Evolutionary conservation across 1,140 invertebrate species (phyloP), one percentile per base, ranked within the genome.

Genomic region (Pseudachorutes palmiensis): DNA sequence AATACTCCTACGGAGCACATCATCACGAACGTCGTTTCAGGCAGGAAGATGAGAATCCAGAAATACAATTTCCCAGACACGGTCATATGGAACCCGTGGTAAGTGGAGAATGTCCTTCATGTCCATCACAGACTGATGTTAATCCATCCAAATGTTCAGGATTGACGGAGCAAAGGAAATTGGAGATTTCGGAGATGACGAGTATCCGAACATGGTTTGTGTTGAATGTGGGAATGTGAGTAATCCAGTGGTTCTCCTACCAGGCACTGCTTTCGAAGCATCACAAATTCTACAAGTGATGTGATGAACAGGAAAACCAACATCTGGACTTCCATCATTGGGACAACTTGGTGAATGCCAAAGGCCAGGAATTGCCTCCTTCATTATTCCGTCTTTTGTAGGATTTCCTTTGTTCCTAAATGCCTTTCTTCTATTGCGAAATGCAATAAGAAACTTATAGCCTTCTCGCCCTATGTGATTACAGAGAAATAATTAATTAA

Each of bases 71-170:
- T 95, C 77, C 91, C 91, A 0, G 92, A 73, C 63, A 71, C 79
- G 84, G 93, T 97, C 69, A 85, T 97, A 59, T 97, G 94, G 94
- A 97, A 97, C 83, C 94, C 94, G 2, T 55, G 51, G n/a, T n/a
- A n/a, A n/a, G n/a, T n/a, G n/a, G n/a, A n/a, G n/a, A n/a, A n/a
- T n/a, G n/a, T n/a, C n/a, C n/a, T n/a, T n/a, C n/a, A n/a, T n/a
- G n/a, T n/a, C n/a, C n/a, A n/a, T n/a, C n/a, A n/a, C n/a, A n/a
- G n/a, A n/a, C n/a, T n/a, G n/a, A n/a, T n/a, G n/a, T n/a, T n/a
- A n/a, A n/a, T n/a, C n/a, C n/a, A n/a, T n/a, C n/a, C n/a, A n/a
- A n/a, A n/a, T 97, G 94, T n/a, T n/a, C n/a, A n/a, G n/a, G 93
- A 82, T 88, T 58, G 91, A 95, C 70, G 88, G 91, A 75, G 92